Evolutionary conservation across 1,140 invertebrate species (phyloP).

Genomic region (Neoseiulus cucumeris): DNA sequence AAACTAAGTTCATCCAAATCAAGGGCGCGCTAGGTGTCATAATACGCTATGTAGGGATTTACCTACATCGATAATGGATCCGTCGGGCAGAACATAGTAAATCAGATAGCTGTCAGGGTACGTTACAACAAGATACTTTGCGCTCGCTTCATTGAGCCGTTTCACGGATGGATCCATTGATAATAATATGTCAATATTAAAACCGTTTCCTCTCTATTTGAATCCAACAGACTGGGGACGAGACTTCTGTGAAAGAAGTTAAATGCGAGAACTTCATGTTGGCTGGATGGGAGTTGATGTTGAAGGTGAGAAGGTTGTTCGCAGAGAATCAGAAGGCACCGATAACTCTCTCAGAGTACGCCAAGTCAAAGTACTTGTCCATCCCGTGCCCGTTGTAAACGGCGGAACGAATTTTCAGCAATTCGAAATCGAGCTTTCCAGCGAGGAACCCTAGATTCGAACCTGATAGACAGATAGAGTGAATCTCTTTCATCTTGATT

Average conservation of each 20-base stretch:
- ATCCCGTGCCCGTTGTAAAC: slow-evolving; percentile 15
- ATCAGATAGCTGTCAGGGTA: slow-evolving; percentile 13
- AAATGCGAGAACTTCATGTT: slow-evolving; percentile 44
- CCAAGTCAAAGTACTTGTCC: slow-evolving; percentile 42
- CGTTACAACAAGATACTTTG: too few species aligned
- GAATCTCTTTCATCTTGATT: too few species aligned
- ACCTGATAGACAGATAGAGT: too few species aligned
- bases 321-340: slow-evolving; percentile 68
- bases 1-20: slow-evolving; percentile 46
- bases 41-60: slow-evolving; percentile 19
- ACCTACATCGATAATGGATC: slow-evolving; percentile 22
- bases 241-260: slow-evolving; percentile 1
- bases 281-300: slow-evolving; percentile 66
- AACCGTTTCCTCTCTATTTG: too few species aligned
- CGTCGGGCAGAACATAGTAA: slow-evolving; percentile 20
- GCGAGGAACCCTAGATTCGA: too few species aligned
- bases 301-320: slow-evolving; percentile 31
- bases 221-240: not conserved
- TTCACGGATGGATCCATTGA: too few species aligned
- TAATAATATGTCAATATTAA: too few species aligned
- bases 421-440: too few species aligned
- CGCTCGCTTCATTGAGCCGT: too few species aligned
- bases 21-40: slow-evolving; percentile 1
- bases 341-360: slow-evolving; percentile 69
- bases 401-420: too few species aligned